Evolutionary conservation across 64 coral and sea anemone species (phyloP).

Genomic region (Pachyseris speciosa): DNA sequence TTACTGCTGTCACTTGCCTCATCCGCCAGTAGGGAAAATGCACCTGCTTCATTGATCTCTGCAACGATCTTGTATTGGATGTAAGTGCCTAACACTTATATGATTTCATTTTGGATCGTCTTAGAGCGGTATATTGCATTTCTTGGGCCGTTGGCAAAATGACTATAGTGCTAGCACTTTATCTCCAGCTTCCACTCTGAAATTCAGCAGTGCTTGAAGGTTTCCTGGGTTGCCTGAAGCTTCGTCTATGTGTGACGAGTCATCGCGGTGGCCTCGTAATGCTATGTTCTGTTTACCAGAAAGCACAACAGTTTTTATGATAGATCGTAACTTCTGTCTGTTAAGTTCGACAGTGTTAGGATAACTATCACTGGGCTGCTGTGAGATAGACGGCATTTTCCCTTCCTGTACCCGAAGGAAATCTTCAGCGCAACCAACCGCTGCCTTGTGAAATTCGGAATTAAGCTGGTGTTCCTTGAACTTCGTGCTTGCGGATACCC

Average conservation of each 20-base stretch:
- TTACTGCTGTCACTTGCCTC: constrained; percentile 74
- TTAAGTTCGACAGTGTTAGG: constrained; percentile 76
- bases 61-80: constrained; percentile 73
- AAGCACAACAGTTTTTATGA: constrained; percentile 81
- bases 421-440: constrained; percentile 69
- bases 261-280: constrained; percentile 70
- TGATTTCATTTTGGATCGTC: constrained; percentile 77
- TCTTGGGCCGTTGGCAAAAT: constrained; percentile 72
- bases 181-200: constrained; percentile 81
- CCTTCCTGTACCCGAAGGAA: constrained; percentile 75
- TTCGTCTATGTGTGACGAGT: constrained; percentile 80
- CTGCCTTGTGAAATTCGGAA: constrained; percentile 77
- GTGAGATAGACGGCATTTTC: constrained; percentile 69
- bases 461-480: constrained; percentile 79
- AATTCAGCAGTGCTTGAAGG: constrained; percentile 84
- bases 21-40: constrained; percentile 83
- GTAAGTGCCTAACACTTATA: constrained; percentile 68
- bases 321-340: constrained; percentile 81
- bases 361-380: constrained; percentile 72
- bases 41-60: constrained; percentile 74
- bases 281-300: constrained; percentile 50
- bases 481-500: constrained; percentile 80
- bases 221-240: constrained; percentile 75
- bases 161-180: constrained; percentile 70
- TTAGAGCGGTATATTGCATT: constrained; percentile 77